Evolutionary conservation across 2,797 vertebrate species (phyloP), one percentile per base, ranked within the genome.

Genomic region (Morelia viridis): DNA sequence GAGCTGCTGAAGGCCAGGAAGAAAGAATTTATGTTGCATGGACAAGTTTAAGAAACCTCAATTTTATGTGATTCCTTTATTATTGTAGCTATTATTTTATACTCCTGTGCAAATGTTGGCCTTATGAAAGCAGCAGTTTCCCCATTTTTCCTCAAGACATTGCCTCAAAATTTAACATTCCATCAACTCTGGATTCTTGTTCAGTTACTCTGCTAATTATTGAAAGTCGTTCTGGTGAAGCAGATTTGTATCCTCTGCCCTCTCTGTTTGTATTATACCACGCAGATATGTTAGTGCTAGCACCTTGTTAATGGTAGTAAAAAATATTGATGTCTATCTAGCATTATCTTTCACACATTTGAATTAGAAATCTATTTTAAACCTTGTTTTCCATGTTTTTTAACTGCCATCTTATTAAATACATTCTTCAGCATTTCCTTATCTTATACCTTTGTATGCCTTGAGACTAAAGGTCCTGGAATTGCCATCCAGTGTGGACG

Each of bases 1-100:
- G 94, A 96, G 64, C 50, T 94, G 92, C 89, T 68, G 88, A 46
- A 89, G 90, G 88, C 91, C 87, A 61, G 80, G 88, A 65, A 91
- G 46, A 31, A 71, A 85, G 53, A 90, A 84, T 26, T 94, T 92
- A 85, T 87, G 91, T 85, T 76, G 56, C 15, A 0, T 92, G 90
- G 57, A 56, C 64, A 92, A 93, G 50, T 84, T 68, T 11, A 50
- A 90, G 80, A 85, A 93, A 91, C 46, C 68, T 89, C 83, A 90
- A 41, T 60, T 80, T 89, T 89, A 0, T 68, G 3, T 31, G 8
- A 68, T 80, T 89, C 58, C 61, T 84, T 88, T 94, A 86, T 61
- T 12, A 62, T 62, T 80, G 46, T 7, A 22, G 9, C 64, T 86
- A 0, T 91, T 28, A 58, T 4, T 89, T 95, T 41, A 93, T 60